Percentiles rank a stretch among this genome's conserved stretches.
These are phyloP conservation scores for Microcebus griseorufus DNA, from an alignment of 2,113 vertebrate genomes.

Conservation along the genomic window DNA sequence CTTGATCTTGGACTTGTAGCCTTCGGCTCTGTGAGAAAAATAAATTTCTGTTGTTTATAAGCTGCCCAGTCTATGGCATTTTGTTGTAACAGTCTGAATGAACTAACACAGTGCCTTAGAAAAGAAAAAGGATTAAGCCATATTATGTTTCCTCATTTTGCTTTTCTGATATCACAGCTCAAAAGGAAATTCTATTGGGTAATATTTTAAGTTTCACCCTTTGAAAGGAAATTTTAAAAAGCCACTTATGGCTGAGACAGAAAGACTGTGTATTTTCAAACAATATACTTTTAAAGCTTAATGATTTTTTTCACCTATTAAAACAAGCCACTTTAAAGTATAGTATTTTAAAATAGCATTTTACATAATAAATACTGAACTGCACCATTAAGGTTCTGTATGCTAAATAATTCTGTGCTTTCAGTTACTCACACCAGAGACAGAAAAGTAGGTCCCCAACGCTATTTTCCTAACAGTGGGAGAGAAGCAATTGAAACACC, in stretches of 20 bases:
- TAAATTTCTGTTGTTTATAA: neutral
- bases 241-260: neutral
- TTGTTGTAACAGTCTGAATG: neutral
- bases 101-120: neutral
- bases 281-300: slow-evolving; percentile 30
- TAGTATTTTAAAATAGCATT: slow-evolving; percentile 23
- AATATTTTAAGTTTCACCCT: slow-evolving; percentile 14
- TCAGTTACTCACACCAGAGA: slow-evolving; percentile 39
- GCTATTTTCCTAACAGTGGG: slow-evolving; percentile 68
- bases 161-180: neutral
- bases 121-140: slow-evolving; percentile 40
- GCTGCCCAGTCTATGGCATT: neutral
- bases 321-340: slow-evolving; percentile 32
- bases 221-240: slow-evolving; percentile 32
- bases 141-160: neutral
- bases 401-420: slow-evolving; percentile 60
- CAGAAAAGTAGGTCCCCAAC: neutral
- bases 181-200: neutral
- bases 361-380: slow-evolving; percentile 63
- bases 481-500: slow-evolving; percentile 55
- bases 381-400: slow-evolving; percentile 53
- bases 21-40: neutral
- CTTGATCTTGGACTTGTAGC: too few species aligned
- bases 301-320: neutral
- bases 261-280: neutral